These are phyloP conservation scores for Tetrax tetrax DNA, from an alignment of 2,113 vertebrate genomes.

Conservation along the genomic window DNA sequence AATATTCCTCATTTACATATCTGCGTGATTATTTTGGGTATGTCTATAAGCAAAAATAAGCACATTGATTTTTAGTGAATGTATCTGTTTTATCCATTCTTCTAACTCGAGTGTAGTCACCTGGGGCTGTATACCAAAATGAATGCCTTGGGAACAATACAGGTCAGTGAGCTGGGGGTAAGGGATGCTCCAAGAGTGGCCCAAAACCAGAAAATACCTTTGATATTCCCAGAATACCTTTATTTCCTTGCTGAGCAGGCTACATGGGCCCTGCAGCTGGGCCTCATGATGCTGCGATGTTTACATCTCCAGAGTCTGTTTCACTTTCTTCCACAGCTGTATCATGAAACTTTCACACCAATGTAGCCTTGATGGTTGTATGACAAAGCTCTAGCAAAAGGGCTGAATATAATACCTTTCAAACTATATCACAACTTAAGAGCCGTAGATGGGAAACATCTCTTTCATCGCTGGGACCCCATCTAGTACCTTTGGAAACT, in stretches of 20 bases:
- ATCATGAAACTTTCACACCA: background rate
- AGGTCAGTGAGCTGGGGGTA: background rate
- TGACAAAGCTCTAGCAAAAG: background rate
- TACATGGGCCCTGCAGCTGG: background rate
- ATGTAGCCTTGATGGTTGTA: background rate
- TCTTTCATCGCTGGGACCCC: background rate
- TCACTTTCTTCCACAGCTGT: background rate
- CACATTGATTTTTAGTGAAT: background rate
- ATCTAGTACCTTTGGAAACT: background rate
- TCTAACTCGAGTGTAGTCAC: background rate
- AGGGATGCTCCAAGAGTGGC: background rate
- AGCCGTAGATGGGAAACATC: background rate
- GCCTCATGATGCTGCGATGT: background rate
- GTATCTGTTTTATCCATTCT: background rate
- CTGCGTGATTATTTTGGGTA: background rate
- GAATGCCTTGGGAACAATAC: background rate
- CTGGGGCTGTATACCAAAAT: background rate
- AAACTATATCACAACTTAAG: background rate
- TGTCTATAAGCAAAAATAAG: background rate
- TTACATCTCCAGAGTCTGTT: background rate
- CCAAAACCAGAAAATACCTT: background rate
- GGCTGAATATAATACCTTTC: background rate
- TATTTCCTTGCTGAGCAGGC: background rate
- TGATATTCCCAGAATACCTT: background rate
- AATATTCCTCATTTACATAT: slow-evolving; percentile 27